These are phyloP conservation scores for Catharus ustulatus DNA, from an alignment of 2,797 vertebrate genomes.

Conservation along the genomic window DNA sequence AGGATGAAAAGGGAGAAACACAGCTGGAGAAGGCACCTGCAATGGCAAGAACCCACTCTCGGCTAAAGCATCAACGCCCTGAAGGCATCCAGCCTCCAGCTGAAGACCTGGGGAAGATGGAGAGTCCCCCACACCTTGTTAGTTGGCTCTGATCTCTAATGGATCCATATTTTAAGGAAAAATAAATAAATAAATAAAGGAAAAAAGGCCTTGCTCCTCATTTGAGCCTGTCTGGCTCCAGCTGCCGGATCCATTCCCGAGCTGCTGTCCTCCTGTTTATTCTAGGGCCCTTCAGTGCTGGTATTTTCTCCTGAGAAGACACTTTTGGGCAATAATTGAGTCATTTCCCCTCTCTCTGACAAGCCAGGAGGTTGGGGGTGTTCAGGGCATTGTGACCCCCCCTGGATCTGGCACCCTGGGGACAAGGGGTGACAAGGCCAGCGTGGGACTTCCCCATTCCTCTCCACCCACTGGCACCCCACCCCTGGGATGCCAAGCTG, in stretches of 20 bases:
- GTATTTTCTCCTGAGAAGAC: neutral
- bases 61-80: neutral
- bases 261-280: neutral
- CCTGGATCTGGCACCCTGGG: neutral
- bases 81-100: rapidly evolving
- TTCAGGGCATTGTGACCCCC: rapidly evolving
- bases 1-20: neutral
- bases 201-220: neutral
- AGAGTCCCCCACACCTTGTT: rapidly evolving
- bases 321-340: rapidly evolving
- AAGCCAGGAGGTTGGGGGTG: neutral
- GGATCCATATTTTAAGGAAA: neutral
- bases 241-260: rapidly evolving
- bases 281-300: neutral
- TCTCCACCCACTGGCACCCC: neutral
- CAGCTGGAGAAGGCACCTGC: neutral
- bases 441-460: rapidly evolving
- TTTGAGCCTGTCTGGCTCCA: neutral
- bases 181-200: rapidly evolving
- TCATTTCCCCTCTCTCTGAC: neutral
- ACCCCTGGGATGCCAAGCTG: neutral
- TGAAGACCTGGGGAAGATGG: neutral
- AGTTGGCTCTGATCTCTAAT: neutral
- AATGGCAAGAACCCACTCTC: rapidly evolving
- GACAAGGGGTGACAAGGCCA: neutral